Evolutionary conservation across 37 sponge, comb jelly and placozoan genomes (phyloP).

Genomic region (Hexactinellida sp.): DNA sequence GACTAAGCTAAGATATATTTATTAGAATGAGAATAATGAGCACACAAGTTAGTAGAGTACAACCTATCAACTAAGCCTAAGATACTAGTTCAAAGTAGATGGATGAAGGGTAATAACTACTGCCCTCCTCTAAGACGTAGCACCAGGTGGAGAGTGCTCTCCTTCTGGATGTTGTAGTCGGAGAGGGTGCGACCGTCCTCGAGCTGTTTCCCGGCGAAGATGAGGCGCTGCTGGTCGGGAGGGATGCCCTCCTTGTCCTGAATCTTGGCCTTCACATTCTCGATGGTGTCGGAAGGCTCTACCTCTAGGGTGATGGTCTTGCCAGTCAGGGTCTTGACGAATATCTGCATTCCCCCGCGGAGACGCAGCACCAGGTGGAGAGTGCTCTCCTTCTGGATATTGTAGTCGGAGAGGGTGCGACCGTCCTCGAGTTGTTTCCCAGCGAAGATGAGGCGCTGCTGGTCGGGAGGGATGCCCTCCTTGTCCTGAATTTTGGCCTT

Average conservation of each 20-base stretch:
- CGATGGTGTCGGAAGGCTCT: background rate
- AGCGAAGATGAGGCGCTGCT: slow-evolving; percentile 12
- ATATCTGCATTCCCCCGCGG: background rate
- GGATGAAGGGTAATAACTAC: background rate
- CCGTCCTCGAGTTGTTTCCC: background rate
- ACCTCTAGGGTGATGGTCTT: background rate
- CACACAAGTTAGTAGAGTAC: background rate
- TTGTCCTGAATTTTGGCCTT: slow-evolving; percentile 16
- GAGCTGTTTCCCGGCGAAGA: background rate
- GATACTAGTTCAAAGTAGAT: background rate
- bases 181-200: background rate
- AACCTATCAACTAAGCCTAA: background rate
- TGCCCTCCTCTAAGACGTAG: background rate
- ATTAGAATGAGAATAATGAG: background rate
- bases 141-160: background rate
- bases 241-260: background rate
- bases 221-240: background rate
- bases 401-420: slow-evolving; percentile 14
- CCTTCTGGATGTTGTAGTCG: slow-evolving; percentile 12
- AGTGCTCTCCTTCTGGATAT: slow-evolving; percentile 13
- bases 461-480: slow-evolving; percentile 16
- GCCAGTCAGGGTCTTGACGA: background rate
- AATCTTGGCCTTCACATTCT: background rate
- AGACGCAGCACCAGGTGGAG: background rate
- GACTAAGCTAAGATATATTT: background rate